Conservation (phyloP, 2,888 invertebrate genomes). For the Ectemnius lituratus region DNA sequence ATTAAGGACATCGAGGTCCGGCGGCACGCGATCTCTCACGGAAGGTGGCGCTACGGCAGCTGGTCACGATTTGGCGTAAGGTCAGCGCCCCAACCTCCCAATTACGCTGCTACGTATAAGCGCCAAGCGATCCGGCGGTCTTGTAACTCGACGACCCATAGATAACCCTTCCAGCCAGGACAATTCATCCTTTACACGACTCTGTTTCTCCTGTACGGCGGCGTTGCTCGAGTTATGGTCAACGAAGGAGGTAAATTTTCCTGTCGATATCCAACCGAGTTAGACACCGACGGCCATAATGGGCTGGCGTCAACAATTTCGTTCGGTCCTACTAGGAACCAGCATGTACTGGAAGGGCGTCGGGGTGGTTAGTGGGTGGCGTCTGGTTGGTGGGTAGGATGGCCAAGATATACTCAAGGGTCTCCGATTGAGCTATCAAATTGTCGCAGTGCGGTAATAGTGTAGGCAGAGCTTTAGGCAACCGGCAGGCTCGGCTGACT, state of each 20-base stretch:
- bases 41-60: not conserved
- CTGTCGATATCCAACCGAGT: slow-evolving; percentile 38
- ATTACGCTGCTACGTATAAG: not conserved
- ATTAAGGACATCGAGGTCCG: not conserved
- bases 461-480: slow-evolving; percentile 68
- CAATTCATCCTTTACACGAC: slow-evolving; percentile 52
- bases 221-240: slow-evolving; percentile 42
- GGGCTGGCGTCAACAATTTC: slow-evolving; percentile 53
- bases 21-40: not conserved
- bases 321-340: slow-evolving; percentile 6
- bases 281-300: slow-evolving; percentile 42
- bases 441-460: slow-evolving; percentile 76
- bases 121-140: not conserved
- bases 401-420: slow-evolving; percentile 52
- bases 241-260: slow-evolving; percentile 47
- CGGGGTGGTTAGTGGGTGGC: slow-evolving; percentile 15
- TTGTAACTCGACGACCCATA: slow-evolving; percentile 17
- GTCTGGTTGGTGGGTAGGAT: not conserved
- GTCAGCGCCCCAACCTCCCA: not conserved
- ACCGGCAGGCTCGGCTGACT: slow-evolving; percentile 47
- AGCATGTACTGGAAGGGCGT: too few species aligned
- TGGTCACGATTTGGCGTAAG: not conserved
- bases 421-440: slow-evolving; percentile 70
- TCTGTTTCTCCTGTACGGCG: slow-evolving; percentile 42
- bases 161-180: slow-evolving; percentile 43